A percentile compares a stretch with the other conserved stretches of the same genome.
phyloP scores from a whole-genome alignment of 2,113 vertebrate genomes.

The Phalacrocorax aristotelis region DNA sequence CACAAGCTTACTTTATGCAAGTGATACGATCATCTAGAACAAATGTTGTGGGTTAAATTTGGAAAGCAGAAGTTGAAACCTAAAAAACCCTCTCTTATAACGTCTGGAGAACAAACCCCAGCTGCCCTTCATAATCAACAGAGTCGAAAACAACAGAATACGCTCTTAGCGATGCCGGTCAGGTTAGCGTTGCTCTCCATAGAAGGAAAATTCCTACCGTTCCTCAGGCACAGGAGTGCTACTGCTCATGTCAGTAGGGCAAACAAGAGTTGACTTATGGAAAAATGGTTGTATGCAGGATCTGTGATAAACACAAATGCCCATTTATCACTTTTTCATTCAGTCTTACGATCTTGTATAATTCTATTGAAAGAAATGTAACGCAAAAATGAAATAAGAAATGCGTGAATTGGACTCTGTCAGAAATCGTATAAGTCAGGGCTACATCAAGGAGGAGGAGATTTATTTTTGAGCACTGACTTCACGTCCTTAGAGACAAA shows the following conservation, averaged over 20 bases:
- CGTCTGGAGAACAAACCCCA: neutral
- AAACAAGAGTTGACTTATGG: neutral
- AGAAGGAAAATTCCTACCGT: neutral
- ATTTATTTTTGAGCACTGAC: neutral
- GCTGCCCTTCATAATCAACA: neutral
- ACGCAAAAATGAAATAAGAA: neutral
- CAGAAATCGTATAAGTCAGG: neutral
- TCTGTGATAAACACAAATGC: neutral
- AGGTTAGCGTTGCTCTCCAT: neutral
- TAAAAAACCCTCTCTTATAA: neutral
- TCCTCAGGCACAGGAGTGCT: neutral
- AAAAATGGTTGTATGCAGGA: neutral
- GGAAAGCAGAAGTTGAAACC: neutral
- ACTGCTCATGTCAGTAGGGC: neutral
- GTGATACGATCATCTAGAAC: neutral
- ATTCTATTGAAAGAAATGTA: neutral
- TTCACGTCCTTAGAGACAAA: neutral
- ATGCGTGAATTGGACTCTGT: neutral
- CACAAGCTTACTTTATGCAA: conserved; percentile 21
- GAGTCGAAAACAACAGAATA: neutral
- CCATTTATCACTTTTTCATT: neutral
- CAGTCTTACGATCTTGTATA: neutral
- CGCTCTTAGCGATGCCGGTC: neutral
- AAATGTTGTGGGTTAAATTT: neutral
- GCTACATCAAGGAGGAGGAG: neutral